These are phyloP conservation scores for Oncorhynchus gorbuscha DNA, from an alignment of 2,113 vertebrate genomes.

Conservation along the genomic window DNA sequence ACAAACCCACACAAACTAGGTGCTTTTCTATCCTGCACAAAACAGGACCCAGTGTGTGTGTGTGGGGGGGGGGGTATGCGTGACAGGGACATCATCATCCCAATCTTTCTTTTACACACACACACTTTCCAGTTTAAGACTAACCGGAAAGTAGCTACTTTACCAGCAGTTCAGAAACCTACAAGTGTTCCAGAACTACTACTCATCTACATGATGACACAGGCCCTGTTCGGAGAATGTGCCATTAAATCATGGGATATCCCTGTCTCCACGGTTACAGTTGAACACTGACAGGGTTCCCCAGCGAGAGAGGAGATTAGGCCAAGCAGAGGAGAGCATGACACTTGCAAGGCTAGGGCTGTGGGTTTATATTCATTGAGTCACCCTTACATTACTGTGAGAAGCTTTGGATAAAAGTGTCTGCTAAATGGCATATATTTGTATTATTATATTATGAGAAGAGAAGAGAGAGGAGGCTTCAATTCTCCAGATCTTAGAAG, in stretches of 20 bases:
- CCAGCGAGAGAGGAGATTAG: neutral
- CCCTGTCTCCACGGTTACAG: too few species aligned
- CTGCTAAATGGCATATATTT: neutral
- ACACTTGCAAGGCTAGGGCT: neutral
- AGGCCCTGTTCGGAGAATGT: too few species aligned
- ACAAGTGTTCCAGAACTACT: conserved; percentile 32
- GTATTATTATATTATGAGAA: too few species aligned
- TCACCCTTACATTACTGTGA: too few species aligned
- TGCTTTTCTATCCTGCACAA: conserved; percentile 29
- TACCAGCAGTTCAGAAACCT: neutral
- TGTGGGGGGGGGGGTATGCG: too few species aligned
- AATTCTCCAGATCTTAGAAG: neutral
- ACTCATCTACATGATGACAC: neutral
- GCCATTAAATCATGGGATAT: too few species aligned
- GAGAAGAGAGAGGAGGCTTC: neutral
- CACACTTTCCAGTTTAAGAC: too few species aligned
- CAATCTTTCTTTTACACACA: too few species aligned
- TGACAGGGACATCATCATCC: too few species aligned
- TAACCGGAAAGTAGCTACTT: neutral
- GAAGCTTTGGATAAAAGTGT: too few species aligned
- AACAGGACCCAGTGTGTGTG: neutral
- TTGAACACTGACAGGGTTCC: neutral
- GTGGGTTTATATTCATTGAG: too few species aligned
- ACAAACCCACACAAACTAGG: conserved; percentile 54
- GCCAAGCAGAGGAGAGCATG: neutral